Base-by-base conservation (phyloP, 2,888 invertebrate species). In the Meloe dianella region DNA sequence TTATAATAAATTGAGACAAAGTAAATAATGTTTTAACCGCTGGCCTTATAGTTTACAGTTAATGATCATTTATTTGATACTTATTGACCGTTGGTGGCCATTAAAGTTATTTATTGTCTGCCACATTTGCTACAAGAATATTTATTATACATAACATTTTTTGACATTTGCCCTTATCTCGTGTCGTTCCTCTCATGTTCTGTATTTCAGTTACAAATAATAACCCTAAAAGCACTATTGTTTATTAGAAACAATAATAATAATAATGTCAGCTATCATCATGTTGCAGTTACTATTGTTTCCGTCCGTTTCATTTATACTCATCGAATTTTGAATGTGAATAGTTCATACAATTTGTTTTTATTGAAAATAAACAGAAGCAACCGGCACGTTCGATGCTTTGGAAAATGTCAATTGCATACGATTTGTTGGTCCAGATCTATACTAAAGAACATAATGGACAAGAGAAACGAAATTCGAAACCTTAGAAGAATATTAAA, bases 41-140 rank as follows among this genome's bases (percentile, higher is more conserved):
- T 10, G n/a, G n/a, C 47, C 20, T 9, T 47, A 20, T 20, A 20
- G 12, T 12, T 10, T 24, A 54, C 14, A n/a, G n/a, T 12, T 9
- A 24, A 54, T 5, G 10, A 24, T 24, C 54, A 54, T 54, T 54
- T 12, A 54, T 54, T 22, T 22, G 5, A 17, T 41, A 4, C 17
- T 17, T 24, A 54, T 54, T 54, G 22, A 54, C 24, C 24, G 6
- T 10, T 54, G 24, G 2, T 54, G 12, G 24, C 54, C 24, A 24
- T 54, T 54, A 54, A 54, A 54, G 54, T 54, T 54, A 54, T 54
- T 54, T 54, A 54, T 54, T 6, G 10, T 24, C 24, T 12, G 14
- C 54, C 14, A 24, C 24, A 54, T 54, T 54, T 24, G 54, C 24
- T 54, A 54, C 24, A 24, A 20, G n/a, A n/a, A n/a, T n/a, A n/a